Conservation (phyloP, 2,888 invertebrate genomes). For the Cataglyphis cursor region DNA sequence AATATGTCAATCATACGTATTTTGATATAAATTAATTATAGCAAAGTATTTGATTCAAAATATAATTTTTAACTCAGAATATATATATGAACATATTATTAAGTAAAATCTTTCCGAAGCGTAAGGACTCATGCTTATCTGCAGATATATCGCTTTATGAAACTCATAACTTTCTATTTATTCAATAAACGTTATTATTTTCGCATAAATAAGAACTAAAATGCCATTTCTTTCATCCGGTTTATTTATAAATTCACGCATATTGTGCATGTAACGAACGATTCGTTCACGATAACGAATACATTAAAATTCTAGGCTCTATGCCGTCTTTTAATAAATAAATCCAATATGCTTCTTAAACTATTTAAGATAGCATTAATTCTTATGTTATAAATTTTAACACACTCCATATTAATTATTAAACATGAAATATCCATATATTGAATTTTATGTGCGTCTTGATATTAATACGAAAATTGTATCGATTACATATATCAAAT, state of each 20-base stretch:
- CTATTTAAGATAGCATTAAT: not conserved
- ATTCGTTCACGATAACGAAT: constrained; percentile 16
- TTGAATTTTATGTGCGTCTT: not conserved
- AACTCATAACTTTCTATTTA: constrained; percentile 33
- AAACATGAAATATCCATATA: not conserved
- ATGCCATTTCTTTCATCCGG: constrained; percentile 2
- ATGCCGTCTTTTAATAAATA: constrained; percentile 15
- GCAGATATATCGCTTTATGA: not conserved
- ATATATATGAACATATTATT: not conserved
- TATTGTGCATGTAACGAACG: not conserved
- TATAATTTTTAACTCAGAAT: not conserved
- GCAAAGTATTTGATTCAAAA: not conserved
- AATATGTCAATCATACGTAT: not conserved
- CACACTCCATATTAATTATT: not conserved
- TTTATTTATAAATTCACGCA: constrained; percentile 31
- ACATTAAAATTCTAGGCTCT: constrained; percentile 28
- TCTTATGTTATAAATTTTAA: not conserved
- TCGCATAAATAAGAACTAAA: constrained; percentile 7
- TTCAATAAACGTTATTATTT: constrained; percentile 23
- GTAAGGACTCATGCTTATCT: not conserved
- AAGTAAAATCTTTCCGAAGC: not conserved
- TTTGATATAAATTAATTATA: not conserved
- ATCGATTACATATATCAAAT: not conserved
- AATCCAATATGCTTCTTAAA: constrained; percentile 32
- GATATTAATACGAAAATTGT: not conserved